Percentiles rank a stretch among this genome's conserved stretches.
phyloP scores from a whole-genome alignment of 2,888 invertebrate genomes.

The Drosophila paranaensis region DNA sequence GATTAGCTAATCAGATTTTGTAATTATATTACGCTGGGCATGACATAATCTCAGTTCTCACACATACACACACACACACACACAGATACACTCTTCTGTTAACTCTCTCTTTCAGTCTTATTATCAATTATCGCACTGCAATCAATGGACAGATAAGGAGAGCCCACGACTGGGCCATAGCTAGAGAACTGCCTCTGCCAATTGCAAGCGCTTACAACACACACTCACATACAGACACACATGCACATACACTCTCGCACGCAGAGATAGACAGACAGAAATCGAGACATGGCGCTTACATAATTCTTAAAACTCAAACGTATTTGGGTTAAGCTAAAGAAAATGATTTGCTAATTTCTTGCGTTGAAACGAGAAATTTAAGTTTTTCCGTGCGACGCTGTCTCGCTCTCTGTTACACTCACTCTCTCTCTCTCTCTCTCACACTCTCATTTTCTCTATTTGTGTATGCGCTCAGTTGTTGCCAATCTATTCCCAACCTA shows the following conservation, averaged over 20 bases:
- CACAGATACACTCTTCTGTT: slow-evolving; percentile 11
- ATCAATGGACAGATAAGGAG: slow-evolving; percentile 69
- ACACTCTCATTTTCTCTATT: not conserved
- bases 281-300: slow-evolving; percentile 61
- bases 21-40: slow-evolving; percentile 49
- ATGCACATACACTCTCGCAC: not conserved
- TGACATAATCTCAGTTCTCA: slow-evolving; percentile 59
- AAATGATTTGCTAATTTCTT: slow-evolving; percentile 79
- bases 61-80: slow-evolving; percentile 16
- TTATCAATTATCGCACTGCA: slow-evolving; percentile 62
- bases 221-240: slow-evolving; percentile 8
- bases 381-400: slow-evolving; percentile 67
- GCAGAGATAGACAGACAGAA: slow-evolving; percentile 43
- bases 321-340: slow-evolving; percentile 78
- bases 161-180: slow-evolving; percentile 26
- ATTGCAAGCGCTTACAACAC: slow-evolving; percentile 66
- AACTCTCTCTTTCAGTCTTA: slow-evolving; percentile 40
- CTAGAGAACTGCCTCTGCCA: slow-evolving; percentile 61
- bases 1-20: slow-evolving; percentile 68
- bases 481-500: slow-evolving; percentile 83
- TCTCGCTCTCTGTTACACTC: slow-evolving; percentile 8
- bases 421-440: slow-evolving; percentile 4
- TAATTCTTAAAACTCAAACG: slow-evolving; percentile 68
- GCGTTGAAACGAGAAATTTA: slow-evolving; percentile 75
- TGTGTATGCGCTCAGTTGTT: slow-evolving; percentile 67